Percentiles rank a stretch among this genome's conserved stretches.
Evolutionary conservation across 2,797 vertebrate genomes (phyloP).

Genomic region (Coregonus ussuriensis): DNA sequence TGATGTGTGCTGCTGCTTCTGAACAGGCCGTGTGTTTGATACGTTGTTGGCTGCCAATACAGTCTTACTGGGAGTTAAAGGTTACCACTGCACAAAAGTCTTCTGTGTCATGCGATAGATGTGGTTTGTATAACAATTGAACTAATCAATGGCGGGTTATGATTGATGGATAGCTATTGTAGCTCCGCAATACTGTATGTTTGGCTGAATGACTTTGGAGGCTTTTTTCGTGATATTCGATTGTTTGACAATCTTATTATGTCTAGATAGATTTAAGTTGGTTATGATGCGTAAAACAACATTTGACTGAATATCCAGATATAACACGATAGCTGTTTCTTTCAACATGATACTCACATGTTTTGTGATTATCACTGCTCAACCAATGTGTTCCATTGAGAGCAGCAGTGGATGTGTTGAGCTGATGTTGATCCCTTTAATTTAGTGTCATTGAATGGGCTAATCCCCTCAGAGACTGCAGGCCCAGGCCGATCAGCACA

Average conservation of each 20-base stretch:
- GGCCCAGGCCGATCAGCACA: slow-evolving; percentile 70
- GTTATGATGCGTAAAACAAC: neutral
- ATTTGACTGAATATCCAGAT: slow-evolving; percentile 11
- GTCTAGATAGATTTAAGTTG: neutral
- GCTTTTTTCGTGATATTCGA: neutral
- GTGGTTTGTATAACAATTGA: slow-evolving; percentile 57
- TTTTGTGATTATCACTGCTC: slow-evolving; percentile 54
- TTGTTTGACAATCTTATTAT: neutral
- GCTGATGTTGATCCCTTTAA: slow-evolving; percentile 79
- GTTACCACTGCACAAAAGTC: slow-evolving; percentile 71
- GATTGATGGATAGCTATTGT: slow-evolving; percentile 59
- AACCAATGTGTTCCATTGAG: slow-evolving; percentile 69
- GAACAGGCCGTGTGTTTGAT: slow-evolving; percentile 57
- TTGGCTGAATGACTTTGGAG: slow-evolving; percentile 23
- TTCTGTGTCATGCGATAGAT: slow-evolving; percentile 65
- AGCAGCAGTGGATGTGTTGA: slow-evolving; percentile 71
- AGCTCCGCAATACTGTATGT: slow-evolving; percentile 34
- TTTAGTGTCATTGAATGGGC: slow-evolving; percentile 80
- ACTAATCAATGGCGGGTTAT: slow-evolving; percentile 55
- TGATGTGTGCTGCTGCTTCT: slow-evolving; percentile 53
- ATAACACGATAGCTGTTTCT: neutral
- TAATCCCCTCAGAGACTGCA: slow-evolving; percentile 79
- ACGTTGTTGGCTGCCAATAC: slow-evolving; percentile 33
- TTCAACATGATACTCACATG: slow-evolving; percentile 38
- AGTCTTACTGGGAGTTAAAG: slow-evolving; percentile 62